A percentile compares a stretch with the other conserved stretches of the same genome.
Conservation (phyloP, 2,888 invertebrate species). For the Mycogona germanica region DNA sequence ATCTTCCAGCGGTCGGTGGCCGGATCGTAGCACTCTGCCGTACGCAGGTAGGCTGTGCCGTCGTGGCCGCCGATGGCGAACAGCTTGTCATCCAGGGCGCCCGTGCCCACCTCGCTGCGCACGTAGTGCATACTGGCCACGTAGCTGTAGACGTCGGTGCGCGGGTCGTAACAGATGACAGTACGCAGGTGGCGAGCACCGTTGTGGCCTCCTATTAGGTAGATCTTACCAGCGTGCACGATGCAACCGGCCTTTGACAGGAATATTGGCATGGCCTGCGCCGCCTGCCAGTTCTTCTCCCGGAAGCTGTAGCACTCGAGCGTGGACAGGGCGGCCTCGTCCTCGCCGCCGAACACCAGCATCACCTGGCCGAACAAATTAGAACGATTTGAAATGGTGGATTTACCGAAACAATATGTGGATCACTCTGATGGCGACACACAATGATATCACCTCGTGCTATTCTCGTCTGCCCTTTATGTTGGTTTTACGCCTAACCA, state of each 20-base stretch:
- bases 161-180: constrained; percentile 25
- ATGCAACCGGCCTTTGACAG: constrained; percentile 19
- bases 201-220: constrained; percentile 18
- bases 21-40: constrained; percentile 27
- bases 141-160: constrained; percentile 16
- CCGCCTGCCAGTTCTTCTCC: constrained; percentile 16
- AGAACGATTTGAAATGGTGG: not conserved
- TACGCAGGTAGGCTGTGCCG: constrained; percentile 26
- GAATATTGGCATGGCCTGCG: constrained; percentile 20
- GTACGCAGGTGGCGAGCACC: constrained; percentile 19
- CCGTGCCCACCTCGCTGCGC: constrained; percentile 27
- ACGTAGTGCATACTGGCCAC: constrained; percentile 26
- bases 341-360: constrained; percentile 20
- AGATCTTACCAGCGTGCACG: constrained; percentile 13
- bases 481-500: too few species aligned
- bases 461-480: too few species aligned
- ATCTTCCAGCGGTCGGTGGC: constrained; percentile 24
- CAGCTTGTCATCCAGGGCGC: constrained; percentile 24
- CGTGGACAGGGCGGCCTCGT: constrained; percentile 18
- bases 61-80: constrained; percentile 28
- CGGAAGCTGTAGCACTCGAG: constrained; percentile 19
- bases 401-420: too few species aligned
- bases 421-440: too few species aligned
- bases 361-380: constrained; percentile 12
- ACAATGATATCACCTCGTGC: too few species aligned